A percentile compares a stretch with the other conserved stretches of the same genome.
phyloP scores from a whole-genome alignment of 2,888 invertebrate species.

The Papilio gigon region DNA sequence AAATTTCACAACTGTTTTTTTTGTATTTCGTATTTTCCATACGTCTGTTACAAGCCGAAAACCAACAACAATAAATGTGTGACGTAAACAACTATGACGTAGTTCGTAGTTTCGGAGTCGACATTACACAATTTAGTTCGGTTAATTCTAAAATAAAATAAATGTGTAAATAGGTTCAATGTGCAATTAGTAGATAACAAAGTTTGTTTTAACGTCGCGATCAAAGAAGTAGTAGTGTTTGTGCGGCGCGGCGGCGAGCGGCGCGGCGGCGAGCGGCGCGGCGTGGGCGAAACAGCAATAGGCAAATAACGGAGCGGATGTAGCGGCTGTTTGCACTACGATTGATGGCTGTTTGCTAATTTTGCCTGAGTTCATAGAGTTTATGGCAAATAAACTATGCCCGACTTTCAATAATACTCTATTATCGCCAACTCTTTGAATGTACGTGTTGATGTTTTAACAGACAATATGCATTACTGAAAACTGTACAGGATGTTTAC shows the following conservation, averaged over 20 bases:
- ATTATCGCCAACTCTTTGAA: not conserved
- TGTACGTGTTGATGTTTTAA: conserved; percentile 1
- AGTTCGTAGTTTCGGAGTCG: too few relatives aligned
- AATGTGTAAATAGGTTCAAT: not conserved
- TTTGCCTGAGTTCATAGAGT: conserved; percentile 16
- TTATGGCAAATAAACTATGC: conserved; percentile 5
- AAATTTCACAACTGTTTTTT: too few relatives aligned
- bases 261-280: not conserved
- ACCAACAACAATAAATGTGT: not conserved
- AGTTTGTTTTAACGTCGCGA: not conserved
- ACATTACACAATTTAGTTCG: too few relatives aligned
- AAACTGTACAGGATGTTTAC: not conserved
- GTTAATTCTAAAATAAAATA: not conserved
- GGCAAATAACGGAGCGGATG: conserved; percentile 29
- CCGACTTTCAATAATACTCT: conserved; percentile 1
- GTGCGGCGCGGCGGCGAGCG: not conserved
- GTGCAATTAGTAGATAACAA: conserved; percentile 11
- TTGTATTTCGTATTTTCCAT: too few relatives aligned
- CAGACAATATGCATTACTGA: not conserved
- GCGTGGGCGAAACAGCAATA: conserved; percentile 20
- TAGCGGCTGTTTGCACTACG: conserved; percentile 20
- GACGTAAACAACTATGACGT: not conserved
- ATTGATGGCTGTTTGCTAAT: conserved; percentile 27
- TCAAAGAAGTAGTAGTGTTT: conserved; percentile 4
- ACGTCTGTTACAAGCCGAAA: too few relatives aligned